These are phyloP conservation scores for Prunella strophiata DNA, from an alignment of 2,797 vertebrate genomes.

Conservation along the genomic window DNA sequence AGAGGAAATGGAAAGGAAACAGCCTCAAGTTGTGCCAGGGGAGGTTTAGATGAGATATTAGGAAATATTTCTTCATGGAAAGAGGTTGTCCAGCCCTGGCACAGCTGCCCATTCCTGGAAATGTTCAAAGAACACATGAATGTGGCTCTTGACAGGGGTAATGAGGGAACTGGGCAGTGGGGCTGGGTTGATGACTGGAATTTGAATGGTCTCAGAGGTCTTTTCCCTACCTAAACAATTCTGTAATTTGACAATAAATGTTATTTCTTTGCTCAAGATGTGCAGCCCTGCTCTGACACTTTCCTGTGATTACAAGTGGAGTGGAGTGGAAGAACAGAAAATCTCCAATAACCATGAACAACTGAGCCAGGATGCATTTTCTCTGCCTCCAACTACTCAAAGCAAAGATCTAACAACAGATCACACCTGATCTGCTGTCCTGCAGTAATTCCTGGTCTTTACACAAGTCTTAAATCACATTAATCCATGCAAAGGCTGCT, in stretches of 20 bases:
- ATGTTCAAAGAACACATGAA: not conserved
- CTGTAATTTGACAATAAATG: not conserved
- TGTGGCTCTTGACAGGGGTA: not conserved
- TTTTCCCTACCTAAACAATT: not conserved
- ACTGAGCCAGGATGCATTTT: not conserved
- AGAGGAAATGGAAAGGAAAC: not conserved
- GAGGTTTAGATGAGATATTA: not conserved
- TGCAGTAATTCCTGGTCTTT: not conserved
- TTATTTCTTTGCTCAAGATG: not conserved
- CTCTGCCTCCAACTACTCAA: not conserved
- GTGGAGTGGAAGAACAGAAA: not conserved
- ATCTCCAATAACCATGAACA: accelerated
- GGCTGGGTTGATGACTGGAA: not conserved
- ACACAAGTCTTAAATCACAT: not conserved
- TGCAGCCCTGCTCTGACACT: not conserved
- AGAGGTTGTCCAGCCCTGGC: not conserved
- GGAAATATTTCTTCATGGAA: not conserved
- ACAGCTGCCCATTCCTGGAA: not conserved
- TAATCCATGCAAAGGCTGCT: not conserved
- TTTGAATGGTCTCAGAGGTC: not conserved
- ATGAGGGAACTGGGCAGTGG: not conserved
- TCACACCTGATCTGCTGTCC: not conserved
- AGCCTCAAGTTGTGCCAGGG: not conserved
- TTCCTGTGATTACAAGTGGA: not conserved
- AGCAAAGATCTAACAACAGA: not conserved